A percentile compares a stretch with the other conserved stretches of the same genome.
These are phyloP conservation scores for Drosophila picticornis DNA, from an alignment of 2,888 invertebrate genomes.

Conservation along the genomic window DNA sequence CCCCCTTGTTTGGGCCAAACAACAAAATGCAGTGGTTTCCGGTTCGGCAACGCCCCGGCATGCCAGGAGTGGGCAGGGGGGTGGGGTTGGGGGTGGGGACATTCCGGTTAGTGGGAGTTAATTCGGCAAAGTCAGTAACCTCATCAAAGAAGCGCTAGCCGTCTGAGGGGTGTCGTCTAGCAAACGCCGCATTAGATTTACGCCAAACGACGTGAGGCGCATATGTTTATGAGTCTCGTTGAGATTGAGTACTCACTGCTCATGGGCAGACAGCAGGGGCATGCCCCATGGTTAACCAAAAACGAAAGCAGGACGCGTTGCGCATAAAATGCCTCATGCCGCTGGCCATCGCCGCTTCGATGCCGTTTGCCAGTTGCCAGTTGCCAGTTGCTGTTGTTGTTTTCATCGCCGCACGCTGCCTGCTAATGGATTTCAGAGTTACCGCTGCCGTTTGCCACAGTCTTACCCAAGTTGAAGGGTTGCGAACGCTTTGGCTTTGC, in stretches of 20 bases:
- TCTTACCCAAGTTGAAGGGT: constrained; percentile 66
- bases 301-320: constrained; percentile 77
- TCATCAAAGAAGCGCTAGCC: constrained; percentile 78
- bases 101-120: constrained; percentile 69
- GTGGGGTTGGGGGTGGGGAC: neutral
- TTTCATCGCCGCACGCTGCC: constrained; percentile 65
- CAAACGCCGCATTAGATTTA: constrained; percentile 83
- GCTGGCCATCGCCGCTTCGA: constrained; percentile 17
- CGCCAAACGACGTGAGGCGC: constrained; percentile 84
- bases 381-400: constrained; percentile 26
- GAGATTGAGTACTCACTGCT: constrained; percentile 70
- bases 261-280: constrained; percentile 52
- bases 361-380: constrained; percentile 31
- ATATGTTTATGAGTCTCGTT: constrained; percentile 83
- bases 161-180: constrained; percentile 69
- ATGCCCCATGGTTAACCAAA: constrained; percentile 83
- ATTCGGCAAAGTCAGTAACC: constrained; percentile 81
- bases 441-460: constrained; percentile 30
- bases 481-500: constrained; percentile 55
- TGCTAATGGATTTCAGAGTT: constrained; percentile 77
- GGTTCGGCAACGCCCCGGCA: constrained; percentile 71
- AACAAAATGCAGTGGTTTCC: constrained; percentile 83
- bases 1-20: constrained; percentile 65
- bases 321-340: constrained; percentile 80
- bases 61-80: neutral